Conservation (phyloP, 2,797 vertebrate species). For the Epinephelus coioides region DNA sequence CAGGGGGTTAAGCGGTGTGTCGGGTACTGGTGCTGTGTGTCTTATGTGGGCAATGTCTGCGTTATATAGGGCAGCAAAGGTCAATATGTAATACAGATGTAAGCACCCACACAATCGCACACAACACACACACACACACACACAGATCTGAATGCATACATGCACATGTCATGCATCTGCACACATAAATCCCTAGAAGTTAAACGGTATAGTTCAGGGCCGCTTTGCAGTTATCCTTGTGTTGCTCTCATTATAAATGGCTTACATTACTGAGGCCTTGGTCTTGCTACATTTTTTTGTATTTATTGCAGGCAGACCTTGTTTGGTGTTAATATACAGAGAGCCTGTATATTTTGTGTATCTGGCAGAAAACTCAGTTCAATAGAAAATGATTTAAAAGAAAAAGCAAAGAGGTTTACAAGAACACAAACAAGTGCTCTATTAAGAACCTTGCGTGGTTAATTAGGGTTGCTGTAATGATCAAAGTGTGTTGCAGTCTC, state of each 20-base stretch:
- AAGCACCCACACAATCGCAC: constrained; percentile 4
- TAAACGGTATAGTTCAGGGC: constrained; percentile 65
- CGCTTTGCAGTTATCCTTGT: constrained; percentile 57
- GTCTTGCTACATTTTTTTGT: constrained; percentile 19
- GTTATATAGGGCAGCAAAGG: constrained; percentile 69
- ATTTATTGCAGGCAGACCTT: constrained; percentile 44
- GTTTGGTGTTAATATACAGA: constrained; percentile 11
- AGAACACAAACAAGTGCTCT: constrained; percentile 15
- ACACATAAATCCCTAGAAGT: constrained; percentile 54
- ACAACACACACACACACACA: not conserved
- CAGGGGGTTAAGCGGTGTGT: constrained; percentile 82
- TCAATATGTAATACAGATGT: constrained; percentile 73
- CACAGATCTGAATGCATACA: constrained; percentile 44
- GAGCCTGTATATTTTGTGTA: constrained; percentile 3
- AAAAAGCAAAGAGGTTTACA: constrained; percentile 1
- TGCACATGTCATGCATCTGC: constrained; percentile 26
- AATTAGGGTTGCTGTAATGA: constrained; percentile 12
- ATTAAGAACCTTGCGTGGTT: not conserved
- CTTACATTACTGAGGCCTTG: constrained; percentile 40
- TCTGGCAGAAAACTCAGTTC: not conserved
- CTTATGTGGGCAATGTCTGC: constrained; percentile 69
- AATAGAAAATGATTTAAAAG: not conserved
- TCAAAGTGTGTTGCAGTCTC: not conserved
- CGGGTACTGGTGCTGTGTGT: constrained; percentile 64
- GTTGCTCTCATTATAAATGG: constrained; percentile 49